Evolutionary conservation across 2,888 invertebrate species (phyloP), one percentile per base, ranked within the genome.

Genomic region (Lottia scabra): DNA sequence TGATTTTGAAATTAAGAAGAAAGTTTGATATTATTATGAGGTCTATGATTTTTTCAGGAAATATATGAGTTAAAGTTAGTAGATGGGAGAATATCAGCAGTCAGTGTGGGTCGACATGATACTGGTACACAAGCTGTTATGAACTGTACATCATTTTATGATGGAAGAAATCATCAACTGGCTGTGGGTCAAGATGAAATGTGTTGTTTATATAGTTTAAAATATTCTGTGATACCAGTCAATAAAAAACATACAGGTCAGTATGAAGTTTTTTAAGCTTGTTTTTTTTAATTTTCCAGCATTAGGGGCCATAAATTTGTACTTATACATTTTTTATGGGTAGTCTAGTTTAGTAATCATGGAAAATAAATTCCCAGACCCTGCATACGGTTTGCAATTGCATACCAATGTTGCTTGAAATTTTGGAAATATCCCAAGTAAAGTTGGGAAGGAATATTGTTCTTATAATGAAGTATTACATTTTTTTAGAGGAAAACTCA

Each of bases 121-220:
- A 96, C 97, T 1, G 89, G 86, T 8, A 72, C 75, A 26, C 83
- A 86, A 72, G 96, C 96, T 67, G 95, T 97, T 0, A 97, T 97
- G 97, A 97, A 96, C 86, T 95, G 95, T 87, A 93, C 95, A 0
- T 93, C 95, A 6, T 92, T 92, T 75, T 94, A 92, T 80, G 86
- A 88, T 78, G 93, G 93, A 63, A 94, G 94, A 82, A 93, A 93
- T 84, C 94, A 94, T 16, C 94, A 94, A 90, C 90, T 97, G 68
- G 95, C 95, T 1, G 96, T 96, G 12, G 98, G 98, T 0, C 95
- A 96, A 90, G 97, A 97, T 90, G 95, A 95, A 78, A 95, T 96
- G 43, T 89, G 88, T 75, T 82, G 82, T 56, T 65, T 88, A 13
- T 88, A 85, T 72, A 76, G 81, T 16, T 72, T 88, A 62, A 85